Conservation (phyloP, 2,113 vertebrate species). For the Rhabdornis inornatus region DNA sequence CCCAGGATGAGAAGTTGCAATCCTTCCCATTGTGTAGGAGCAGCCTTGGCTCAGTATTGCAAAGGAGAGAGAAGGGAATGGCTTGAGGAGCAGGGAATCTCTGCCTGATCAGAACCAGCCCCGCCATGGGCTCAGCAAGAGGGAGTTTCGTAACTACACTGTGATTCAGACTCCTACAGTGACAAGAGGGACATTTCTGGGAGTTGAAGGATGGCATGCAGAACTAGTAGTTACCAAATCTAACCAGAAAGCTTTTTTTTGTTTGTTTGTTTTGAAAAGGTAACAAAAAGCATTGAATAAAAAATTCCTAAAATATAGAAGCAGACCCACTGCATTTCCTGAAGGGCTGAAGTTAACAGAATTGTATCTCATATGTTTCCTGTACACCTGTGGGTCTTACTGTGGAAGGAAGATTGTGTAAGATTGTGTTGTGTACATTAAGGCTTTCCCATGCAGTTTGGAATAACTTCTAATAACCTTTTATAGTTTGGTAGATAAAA, state of each 20-base stretch:
- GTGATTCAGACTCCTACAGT: not conserved
- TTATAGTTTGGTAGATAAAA: not conserved
- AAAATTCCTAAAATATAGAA: not conserved
- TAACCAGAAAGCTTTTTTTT: not conserved
- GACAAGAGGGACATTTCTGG: not conserved
- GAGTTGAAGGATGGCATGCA: not conserved
- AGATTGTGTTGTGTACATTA: not conserved
- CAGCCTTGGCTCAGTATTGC: rapidly evolving
- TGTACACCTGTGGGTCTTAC: not conserved
- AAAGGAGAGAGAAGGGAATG: not conserved
- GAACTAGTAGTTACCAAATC: not conserved
- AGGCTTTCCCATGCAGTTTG: not conserved
- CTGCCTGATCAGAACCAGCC: not conserved
- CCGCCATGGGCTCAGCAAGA: not conserved
- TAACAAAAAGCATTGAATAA: not conserved
- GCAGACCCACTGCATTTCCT: not conserved
- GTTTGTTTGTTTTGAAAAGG: not conserved
- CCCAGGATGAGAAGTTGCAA: not conserved
- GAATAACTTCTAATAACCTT: not conserved
- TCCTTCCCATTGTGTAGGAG: not conserved
- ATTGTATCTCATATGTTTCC: not conserved
- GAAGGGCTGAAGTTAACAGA: not conserved
- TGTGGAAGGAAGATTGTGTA: not conserved
- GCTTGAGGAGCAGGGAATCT: not conserved
- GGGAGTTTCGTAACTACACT: not conserved